Evolutionary conservation across 2,797 vertebrate species (phyloP).

Genomic region (Mastacembelus armatus): DNA sequence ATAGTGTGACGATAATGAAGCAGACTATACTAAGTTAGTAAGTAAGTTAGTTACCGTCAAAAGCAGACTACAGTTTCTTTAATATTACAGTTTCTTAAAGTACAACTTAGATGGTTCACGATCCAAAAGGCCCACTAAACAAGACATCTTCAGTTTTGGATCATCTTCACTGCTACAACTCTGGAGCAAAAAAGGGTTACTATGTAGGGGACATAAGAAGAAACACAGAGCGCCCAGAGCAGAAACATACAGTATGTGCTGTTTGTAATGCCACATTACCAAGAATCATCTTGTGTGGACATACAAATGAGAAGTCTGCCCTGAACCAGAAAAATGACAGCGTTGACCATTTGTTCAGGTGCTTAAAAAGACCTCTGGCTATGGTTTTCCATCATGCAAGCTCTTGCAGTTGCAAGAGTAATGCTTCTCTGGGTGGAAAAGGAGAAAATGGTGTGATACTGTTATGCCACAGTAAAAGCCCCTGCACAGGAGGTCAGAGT

Average conservation of each 20-base stretch:
- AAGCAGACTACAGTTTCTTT: not conserved
- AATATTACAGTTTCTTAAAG: slow-evolving; percentile 2
- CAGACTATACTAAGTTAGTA: slow-evolving; percentile 5
- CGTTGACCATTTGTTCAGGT: not conserved
- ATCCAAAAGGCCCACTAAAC: not conserved
- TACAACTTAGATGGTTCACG: not conserved
- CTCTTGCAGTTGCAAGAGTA: not conserved
- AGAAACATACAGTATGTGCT: slow-evolving; percentile 6
- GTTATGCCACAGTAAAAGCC: not conserved
- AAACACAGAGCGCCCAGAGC: slow-evolving; percentile 22
- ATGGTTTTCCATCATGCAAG: not conserved
- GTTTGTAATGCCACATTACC: slow-evolving; percentile 4
- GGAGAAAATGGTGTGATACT: not conserved
- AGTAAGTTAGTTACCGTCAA: not conserved
- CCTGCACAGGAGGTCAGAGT: too few relatives aligned
- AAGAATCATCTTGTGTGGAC: not conserved
- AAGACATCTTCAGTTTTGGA: not conserved
- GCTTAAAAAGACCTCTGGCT: not conserved
- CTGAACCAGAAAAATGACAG: not conserved
- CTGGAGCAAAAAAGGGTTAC: not conserved
- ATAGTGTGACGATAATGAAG: slow-evolving; percentile 53
- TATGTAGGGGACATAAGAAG: slow-evolving; percentile 3
- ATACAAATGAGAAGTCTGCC: not conserved
- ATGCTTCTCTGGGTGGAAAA: not conserved
- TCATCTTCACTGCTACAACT: not conserved